Base-by-base conservation (phyloP, 2,797 vertebrate genomes). In the Mormyrus proboscirostris region DNA sequence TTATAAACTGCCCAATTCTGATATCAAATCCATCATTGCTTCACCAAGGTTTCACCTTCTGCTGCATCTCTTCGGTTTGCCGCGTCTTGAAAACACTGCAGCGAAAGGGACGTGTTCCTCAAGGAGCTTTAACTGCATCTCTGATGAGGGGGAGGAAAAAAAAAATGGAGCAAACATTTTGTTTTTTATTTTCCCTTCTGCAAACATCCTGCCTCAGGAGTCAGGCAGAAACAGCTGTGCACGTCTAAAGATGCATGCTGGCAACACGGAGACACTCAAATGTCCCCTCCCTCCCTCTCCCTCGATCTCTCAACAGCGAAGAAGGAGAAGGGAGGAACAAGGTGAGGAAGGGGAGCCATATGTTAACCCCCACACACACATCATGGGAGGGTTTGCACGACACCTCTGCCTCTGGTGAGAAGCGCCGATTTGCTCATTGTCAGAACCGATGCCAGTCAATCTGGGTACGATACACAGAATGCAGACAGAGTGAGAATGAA, bases 31-130 rank as follows among this genome's bases (percentile, higher is more conserved):
- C 69, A 19, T 16, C 14, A 19, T 38, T 19, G 33, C 69, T 76
- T 41, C 69, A 8, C 65, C 95, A 95, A 92, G 92, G 93, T 95
- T 95, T 93, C 89, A 93, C 95, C 95, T 95, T 93, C 90, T 50
- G 89, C 91, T 91, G 92, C 92, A 92, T 94, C 94, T 94, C 94
- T 89, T 49, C 22, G 8, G 76, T 47, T 89, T 59, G 69, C 41
- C 38, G 1, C 47, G 44, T 47, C 41, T 33, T 49, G 9, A 22
- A 84, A 29, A 93, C 92, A 93, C 90, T 89, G 91, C 94, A 92
- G 92, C 92, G 94, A 92, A 94, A 95, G 94, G 94, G 92, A 94
- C 93, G 92, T 89, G 92, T 89, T 94, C 94, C 91, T 91, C 89
- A 0, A 92, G 93, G 93, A 94, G 92, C 93, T 93, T 94, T 93